phyloP scores from a whole-genome alignment of 2,888 invertebrate genomes.

The Lacanobia wlatinum region DNA sequence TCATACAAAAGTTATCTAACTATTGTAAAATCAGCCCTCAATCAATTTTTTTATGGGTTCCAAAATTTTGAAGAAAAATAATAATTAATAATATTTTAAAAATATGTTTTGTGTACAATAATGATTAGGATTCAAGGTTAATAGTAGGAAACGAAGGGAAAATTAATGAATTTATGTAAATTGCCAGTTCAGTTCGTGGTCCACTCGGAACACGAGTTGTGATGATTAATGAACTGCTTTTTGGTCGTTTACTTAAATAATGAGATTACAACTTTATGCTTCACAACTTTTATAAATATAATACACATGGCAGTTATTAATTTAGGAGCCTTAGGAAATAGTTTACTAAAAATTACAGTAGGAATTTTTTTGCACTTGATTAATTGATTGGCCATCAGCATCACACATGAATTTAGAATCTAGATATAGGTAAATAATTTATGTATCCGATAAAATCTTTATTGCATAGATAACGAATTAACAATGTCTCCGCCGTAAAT shows the following conservation, averaged over 20 bases:
- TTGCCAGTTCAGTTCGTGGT: constrained; percentile 73
- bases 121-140: constrained; percentile 66
- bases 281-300: constrained; percentile 35
- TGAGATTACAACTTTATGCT: constrained; percentile 62
- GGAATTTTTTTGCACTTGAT: neutral
- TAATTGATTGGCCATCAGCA: neutral
- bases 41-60: neutral
- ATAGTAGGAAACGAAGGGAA: constrained; percentile 68
- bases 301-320: constrained; percentile 43
- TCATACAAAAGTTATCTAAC: too few relatives aligned
- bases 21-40: too few relatives aligned
- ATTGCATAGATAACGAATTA: constrained; percentile 18
- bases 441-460: constrained; percentile 11
- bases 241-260: constrained; percentile 84
- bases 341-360: neutral
- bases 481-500: constrained; percentile 35
- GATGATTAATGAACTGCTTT: constrained; percentile 85
- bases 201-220: constrained; percentile 75
- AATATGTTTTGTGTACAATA: constrained; percentile 39
- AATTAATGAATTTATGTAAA: constrained; percentile 86
- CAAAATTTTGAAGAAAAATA: constrained; percentile 24
- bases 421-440: neutral
- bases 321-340: constrained; percentile 22
- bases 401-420: neutral
- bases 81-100: constrained; percentile 32